Conservation (phyloP, 2,113 vertebrate genomes). For the Oncorhynchus clarkii region DNA sequence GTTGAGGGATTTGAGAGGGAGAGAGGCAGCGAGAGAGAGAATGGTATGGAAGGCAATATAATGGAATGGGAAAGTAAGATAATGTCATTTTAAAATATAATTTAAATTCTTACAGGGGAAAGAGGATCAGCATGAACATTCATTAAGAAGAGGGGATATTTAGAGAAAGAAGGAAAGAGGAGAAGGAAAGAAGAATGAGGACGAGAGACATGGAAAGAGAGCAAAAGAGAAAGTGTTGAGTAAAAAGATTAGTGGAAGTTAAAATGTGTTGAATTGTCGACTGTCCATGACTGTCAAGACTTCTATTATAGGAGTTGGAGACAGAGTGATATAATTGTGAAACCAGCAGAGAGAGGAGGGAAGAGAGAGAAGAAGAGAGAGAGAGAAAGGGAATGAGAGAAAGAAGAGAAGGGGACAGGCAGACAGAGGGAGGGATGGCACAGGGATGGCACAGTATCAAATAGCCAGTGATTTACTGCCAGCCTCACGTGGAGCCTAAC, state of each 20-base stretch:
- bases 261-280: no score
- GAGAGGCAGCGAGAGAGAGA: not conserved
- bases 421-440: not conserved
- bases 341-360: not conserved
- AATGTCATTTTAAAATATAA: no score
- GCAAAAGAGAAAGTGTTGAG: no score
- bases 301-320: no score
- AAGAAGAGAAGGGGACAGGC: not conserved
- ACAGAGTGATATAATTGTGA: no score
- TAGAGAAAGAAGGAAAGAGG: no score
- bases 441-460: not conserved
- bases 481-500: constrained; percentile 32
- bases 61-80: not conserved
- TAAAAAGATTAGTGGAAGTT: no score
- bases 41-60: not conserved
- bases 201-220: no score
- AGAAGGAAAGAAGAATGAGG: not conserved
- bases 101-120: not conserved
- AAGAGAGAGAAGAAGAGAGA: no score
- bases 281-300: no score
- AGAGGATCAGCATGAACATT: not conserved
- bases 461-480: constrained; percentile 46
- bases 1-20: not conserved
- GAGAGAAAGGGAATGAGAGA: no score
- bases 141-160: not conserved